Evolutionary conservation across 2,888 invertebrate species (phyloP).

Genomic region (Anorthoa munda): DNA sequence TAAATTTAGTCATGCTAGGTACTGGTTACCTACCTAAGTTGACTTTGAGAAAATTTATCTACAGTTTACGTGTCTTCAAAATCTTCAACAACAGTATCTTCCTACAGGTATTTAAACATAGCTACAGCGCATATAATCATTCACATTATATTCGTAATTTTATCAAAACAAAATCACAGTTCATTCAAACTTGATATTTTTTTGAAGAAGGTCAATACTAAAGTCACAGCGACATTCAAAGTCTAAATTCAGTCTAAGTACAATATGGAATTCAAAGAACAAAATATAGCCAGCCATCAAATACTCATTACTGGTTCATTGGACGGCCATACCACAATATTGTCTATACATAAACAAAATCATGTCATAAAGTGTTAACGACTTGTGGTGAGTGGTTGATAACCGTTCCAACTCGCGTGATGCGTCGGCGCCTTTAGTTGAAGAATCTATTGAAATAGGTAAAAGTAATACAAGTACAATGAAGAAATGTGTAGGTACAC

Average conservation of each 20-base stretch:
- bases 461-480: neutral
- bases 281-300: conserved; percentile 31
- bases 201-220: neutral
- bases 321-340: conserved; percentile 9
- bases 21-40: too few relatives aligned
- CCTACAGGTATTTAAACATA: too few relatives aligned
- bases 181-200: neutral
- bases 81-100: too few relatives aligned
- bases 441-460: conserved; percentile 3
- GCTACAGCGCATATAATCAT: too few relatives aligned
- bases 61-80: neutral
- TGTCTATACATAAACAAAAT: conserved; percentile 41
- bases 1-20: too few relatives aligned
- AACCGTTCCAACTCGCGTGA: conserved; percentile 21
- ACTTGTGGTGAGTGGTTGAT: conserved; percentile 26
- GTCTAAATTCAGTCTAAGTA: neutral
- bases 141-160: neutral
- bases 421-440: neutral
- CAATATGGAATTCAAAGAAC: conserved; percentile 10
- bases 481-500: neutral
- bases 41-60: neutral
- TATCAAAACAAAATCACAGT: neutral
- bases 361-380: conserved; percentile 52
- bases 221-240: neutral
- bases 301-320: conserved; percentile 43